These are phyloP conservation scores for Homalodisca vitripennis DNA, from an alignment of 1,140 invertebrate species.

Conservation along the genomic window DNA sequence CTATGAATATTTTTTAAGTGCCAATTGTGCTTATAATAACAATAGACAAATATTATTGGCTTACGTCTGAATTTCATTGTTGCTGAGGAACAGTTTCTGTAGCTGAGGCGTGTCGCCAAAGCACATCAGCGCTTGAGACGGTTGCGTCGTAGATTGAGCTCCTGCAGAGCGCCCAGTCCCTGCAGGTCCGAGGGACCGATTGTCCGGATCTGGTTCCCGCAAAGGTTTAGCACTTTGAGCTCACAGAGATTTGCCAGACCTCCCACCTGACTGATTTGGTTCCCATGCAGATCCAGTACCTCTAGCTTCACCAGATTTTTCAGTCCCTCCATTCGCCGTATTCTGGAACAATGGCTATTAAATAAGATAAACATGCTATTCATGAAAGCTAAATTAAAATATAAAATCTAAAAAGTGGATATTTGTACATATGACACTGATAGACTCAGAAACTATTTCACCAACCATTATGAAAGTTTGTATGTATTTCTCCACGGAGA, in stretches of 20 bases:
- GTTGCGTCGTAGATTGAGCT: slow-evolving; percentile 86
- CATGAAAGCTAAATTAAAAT: no score
- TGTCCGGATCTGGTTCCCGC: slow-evolving; percentile 80
- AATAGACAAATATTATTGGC: no score
- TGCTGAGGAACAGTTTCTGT: slow-evolving; percentile 79
- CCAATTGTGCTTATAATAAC: no score
- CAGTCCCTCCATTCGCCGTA: slow-evolving; percentile 74
- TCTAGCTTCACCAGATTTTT: slow-evolving; percentile 69
- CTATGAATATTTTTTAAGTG: no score
- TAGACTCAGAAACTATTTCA: no score
- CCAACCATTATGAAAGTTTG: no score
- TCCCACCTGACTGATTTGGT: slow-evolving; percentile 70
- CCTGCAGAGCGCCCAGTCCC: slow-evolving; percentile 72
- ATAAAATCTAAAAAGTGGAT: no score
- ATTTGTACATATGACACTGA: no score
- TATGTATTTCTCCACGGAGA: no score
- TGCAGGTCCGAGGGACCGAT: slow-evolving; percentile 71
- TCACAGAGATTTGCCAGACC: slow-evolving; percentile 61
- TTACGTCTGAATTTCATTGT: slow-evolving; percentile 80
- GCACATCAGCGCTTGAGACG: slow-evolving; percentile 75
- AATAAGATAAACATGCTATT: no score
- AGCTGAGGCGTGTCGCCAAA: slow-evolving; percentile 78
- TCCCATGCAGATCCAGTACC: slow-evolving; percentile 90
- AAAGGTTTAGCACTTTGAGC: slow-evolving; percentile 87
- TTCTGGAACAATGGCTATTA: slow-evolving; percentile 56